Base-by-base conservation (phyloP, 2,888 invertebrate species). In the Patella pellucida region DNA sequence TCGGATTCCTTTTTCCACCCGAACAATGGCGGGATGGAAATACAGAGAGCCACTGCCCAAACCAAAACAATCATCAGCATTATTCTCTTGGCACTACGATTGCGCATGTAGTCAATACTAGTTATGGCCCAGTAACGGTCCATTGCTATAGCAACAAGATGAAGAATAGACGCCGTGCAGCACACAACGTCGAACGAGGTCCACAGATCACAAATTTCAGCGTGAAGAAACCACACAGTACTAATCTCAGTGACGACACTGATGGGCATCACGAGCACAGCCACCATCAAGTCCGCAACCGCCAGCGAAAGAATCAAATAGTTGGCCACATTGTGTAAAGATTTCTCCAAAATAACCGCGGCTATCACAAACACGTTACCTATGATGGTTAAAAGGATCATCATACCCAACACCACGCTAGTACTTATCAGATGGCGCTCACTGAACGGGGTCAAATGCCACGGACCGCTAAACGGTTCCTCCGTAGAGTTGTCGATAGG, bases 71-170 rank as follows among this genome's bases (percentile, higher is more conserved):
- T 97, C 96, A 98, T 96, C 79, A 94, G 93, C 85, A 96, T 95
- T 89, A 98, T 91, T n/a, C 88, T 84, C 69, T 85, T 94, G 85
- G 96, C 95, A 89, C 96, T 97, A 83, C 98, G 93, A 80, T 96
- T 95, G 92, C 97, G 96, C 88, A 97, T 97, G 92, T 99, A 99
- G 93, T 98, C 97, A 81, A 98, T 95, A 91, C 97, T 95, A 78
- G 99, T 99, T 87, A 99, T 97, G 77, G 98, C 98, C 98, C 98
- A 99, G 92, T 97, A 99, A 77, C 97, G 95, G 93, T 99, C 97
- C 83, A 97, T 94, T 81, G 98, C 97, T 88, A 99, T 98, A 86
- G 97, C 97, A 83, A 98, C 97, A 82, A 98, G 94, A 92, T 99
- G 98, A 86, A 98, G 93, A 90, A 99, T 98, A 85, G 97, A 97